Base-by-base conservation (phyloP, 2,797 vertebrate species). In the Varecia variegata region DNA sequence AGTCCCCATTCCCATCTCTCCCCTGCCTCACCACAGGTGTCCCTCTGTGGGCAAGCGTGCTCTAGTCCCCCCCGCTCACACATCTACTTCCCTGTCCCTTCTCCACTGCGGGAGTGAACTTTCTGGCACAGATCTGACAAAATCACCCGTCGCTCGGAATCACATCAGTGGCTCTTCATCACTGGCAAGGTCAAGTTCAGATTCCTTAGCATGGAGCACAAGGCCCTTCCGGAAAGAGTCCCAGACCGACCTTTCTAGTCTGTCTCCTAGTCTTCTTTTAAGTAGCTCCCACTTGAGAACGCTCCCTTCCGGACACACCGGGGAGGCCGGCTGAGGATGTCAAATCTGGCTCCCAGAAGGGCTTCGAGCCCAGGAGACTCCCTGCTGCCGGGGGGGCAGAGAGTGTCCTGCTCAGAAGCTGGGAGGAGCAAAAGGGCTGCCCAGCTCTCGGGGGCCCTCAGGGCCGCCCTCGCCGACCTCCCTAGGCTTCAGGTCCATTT, bases 211-310 rank as follows among this genome's bases (percentile, higher is more conserved):
- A 1, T 12, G 70, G 87, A 74, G 13, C 92, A 62, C 18, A 6
- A 27, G 80, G 35, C 14, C 25, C 60, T 92, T 85, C 43, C 15
- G 11, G 68, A 96, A 88, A 77, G 89, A 88, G 35, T 21, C 71
- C 67, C 27, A 92, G 50, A 9, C 84, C 0, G 0, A 54, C 18
- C 60, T 88, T 73, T 20, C 62, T 80, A 25, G 62, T 62, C 67
- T 52, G n/a, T 23, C 43, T 38, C 13, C 77, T 47, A 62, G 54
- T 73, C 14, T 25, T 58, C 40, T 73, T 74, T 88, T 67, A n/a
- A 58, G 58, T 21, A 47, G 43, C 54, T 93, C 70, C 74, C 38
- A 18, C 7, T 18, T 11, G 86, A 84, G 65, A 91, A 65, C 21
- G 7, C 30, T 40, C 12, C 86, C n/a, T 65, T 70, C 73, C 14